Percentiles rank a stretch among this genome's conserved stretches.
Conservation (phyloP, 2,888 invertebrate genomes). For the Desoria tigrina region DNA sequence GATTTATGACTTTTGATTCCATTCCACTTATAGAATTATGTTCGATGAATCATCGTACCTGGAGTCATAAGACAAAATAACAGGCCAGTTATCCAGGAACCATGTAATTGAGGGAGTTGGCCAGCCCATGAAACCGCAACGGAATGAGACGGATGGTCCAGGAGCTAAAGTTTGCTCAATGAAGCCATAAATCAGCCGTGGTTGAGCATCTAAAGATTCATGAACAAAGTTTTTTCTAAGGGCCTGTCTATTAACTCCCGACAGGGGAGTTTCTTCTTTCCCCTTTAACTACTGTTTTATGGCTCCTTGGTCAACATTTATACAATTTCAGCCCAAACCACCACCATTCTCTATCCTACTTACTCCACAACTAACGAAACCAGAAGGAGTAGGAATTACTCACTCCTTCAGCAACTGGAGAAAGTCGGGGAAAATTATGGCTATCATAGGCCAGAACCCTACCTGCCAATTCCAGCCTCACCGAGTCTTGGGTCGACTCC, state of each 20-base stretch:
- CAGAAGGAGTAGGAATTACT: no score
- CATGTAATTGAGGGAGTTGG: constrained; percentile 70
- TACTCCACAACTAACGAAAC: not conserved
- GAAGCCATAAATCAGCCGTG: constrained; percentile 72
- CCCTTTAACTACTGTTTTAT: constrained; percentile 22
- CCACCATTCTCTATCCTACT: not conserved
- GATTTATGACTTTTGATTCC: no score
- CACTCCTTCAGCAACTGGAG: no score
- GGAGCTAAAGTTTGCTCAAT: constrained; percentile 76
- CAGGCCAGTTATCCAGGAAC: constrained; percentile 38
- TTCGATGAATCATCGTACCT: constrained; percentile 13
- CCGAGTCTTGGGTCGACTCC: constrained; percentile 45
- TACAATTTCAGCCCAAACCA: not conserved
- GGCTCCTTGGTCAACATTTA: constrained; percentile 9
- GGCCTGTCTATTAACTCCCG: constrained; percentile 9
- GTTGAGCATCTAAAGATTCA: constrained; percentile 66
- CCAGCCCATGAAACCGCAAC: constrained; percentile 74
- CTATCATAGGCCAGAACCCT: constrained; percentile 42
- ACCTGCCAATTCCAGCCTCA: constrained; percentile 50
- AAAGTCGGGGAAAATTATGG: no score
- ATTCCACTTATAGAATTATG: no score
- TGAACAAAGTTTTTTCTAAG: constrained; percentile 20
- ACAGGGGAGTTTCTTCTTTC: constrained; percentile 5
- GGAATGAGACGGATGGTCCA: constrained; percentile 74
- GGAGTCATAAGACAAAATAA: constrained; percentile 28